A percentile compares a stretch with the other conserved stretches of the same genome.
These are phyloP conservation scores for Musca domestica DNA, from an alignment of 1,140 invertebrate species.

Conservation along the genomic window DNA sequence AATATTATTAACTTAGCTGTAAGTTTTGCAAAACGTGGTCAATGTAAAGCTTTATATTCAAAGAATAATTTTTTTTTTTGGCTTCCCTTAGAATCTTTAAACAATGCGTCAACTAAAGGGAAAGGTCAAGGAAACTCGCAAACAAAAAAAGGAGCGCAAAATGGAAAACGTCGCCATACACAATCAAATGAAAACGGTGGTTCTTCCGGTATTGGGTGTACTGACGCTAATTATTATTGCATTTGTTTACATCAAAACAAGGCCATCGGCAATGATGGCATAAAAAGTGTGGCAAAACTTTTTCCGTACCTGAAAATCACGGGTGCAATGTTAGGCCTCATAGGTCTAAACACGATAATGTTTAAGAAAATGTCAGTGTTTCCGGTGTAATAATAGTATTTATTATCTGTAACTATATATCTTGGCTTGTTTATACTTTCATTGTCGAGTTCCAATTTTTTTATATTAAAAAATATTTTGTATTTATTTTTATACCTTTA, in stretches of 20 bases:
- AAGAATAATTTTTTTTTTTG: background rate
- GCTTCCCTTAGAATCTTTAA: background rate
- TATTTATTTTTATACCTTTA: too few relatives aligned
- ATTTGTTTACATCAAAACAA: constrained; percentile 47
- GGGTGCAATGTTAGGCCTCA: too few relatives aligned
- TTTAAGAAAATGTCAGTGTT: too few relatives aligned
- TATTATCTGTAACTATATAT: too few relatives aligned
- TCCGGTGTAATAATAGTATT: too few relatives aligned
- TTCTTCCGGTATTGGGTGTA: constrained; percentile 42
- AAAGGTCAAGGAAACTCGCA: constrained; percentile 50
- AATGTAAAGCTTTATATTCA: background rate
- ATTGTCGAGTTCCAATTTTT: too few relatives aligned
- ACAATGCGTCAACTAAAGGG: constrained; percentile 49
- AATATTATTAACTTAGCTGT: background rate
- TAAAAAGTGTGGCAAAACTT: too few relatives aligned
- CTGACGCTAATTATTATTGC: constrained; percentile 37
- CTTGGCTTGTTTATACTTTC: too few relatives aligned
- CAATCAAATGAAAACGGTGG: constrained; percentile 43
- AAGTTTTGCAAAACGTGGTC: background rate
- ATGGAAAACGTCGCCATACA: constrained; percentile 44
- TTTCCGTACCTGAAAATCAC: too few relatives aligned
- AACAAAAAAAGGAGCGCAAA: constrained; percentile 50
- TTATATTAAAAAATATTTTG: too few relatives aligned
- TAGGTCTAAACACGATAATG: too few relatives aligned
- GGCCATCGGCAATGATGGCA: constrained; percentile 34